Conservation (phyloP, 2,888 invertebrate genomes). For the Drosophila planitibia region DNA sequence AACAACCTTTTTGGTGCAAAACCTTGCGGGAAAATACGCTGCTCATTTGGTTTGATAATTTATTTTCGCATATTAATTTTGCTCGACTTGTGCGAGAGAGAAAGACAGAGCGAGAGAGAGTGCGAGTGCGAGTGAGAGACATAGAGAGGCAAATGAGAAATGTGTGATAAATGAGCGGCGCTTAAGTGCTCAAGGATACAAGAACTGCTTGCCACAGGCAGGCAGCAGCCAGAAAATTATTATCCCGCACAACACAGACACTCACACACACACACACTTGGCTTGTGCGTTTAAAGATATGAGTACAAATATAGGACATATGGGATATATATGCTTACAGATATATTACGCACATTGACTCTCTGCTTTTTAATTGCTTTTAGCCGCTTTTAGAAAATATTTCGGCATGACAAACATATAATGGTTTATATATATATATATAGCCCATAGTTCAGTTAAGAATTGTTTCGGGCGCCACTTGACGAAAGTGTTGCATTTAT, state of each 20-base stretch:
- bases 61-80: slow-evolving; percentile 81
- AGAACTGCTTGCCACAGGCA: slow-evolving; percentile 34
- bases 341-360: neutral
- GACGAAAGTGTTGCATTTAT: slow-evolving; percentile 63
- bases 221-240: slow-evolving; percentile 44
- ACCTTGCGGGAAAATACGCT: slow-evolving; percentile 57
- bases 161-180: slow-evolving; percentile 76
- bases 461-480: slow-evolving; percentile 31
- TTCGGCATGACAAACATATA: slow-evolving; percentile 6
- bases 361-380: slow-evolving; percentile 62
- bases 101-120: neutral
- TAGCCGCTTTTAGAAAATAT: slow-evolving; percentile 15
- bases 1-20: slow-evolving; percentile 45
- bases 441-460: slow-evolving; percentile 10
- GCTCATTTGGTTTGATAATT: slow-evolving; percentile 80
- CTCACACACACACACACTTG: slow-evolving; percentile 7
- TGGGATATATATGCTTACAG: neutral
- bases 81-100: slow-evolving; percentile 44
- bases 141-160: slow-evolving; percentile 68
- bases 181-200: slow-evolving; percentile 67
- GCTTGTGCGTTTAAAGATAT: slow-evolving; percentile 28
- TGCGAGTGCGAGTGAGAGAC: neutral
- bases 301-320: slow-evolving; percentile 23
- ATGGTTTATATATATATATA: slow-evolving; percentile 15
- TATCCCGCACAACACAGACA: slow-evolving; percentile 34